Evolutionary conservation across 2,113 vertebrate species (phyloP).

Genomic region (Patagioenas fasciata): DNA sequence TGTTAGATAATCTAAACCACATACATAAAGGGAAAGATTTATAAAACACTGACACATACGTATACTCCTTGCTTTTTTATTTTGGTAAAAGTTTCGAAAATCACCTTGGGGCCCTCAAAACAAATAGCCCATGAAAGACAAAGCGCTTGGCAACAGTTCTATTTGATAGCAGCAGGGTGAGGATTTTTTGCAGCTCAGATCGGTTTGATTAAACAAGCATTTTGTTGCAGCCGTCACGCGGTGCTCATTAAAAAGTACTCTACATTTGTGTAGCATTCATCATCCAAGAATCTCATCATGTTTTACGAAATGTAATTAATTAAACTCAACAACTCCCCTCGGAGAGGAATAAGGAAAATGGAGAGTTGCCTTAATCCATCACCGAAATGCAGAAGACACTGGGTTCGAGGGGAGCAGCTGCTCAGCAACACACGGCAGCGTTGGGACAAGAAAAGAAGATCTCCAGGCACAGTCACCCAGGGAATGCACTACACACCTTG

Average conservation of each 20-base stretch:
- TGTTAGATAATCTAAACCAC: neutral
- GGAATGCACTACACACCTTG: neutral
- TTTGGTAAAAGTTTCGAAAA: constrained; percentile 12
- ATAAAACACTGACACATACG: neutral
- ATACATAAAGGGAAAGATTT: neutral
- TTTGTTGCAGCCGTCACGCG: constrained; percentile 26
- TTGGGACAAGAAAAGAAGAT: neutral
- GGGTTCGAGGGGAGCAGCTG: constrained; percentile 53
- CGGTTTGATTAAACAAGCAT: constrained; percentile 33
- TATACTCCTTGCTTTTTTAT: neutral
- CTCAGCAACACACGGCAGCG: neutral
- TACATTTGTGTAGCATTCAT: constrained; percentile 49
- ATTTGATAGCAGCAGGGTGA: constrained; percentile 30
- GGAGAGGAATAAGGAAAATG: constrained; percentile 50
- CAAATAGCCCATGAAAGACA: constrained; percentile 6
- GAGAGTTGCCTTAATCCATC: constrained; percentile 61
- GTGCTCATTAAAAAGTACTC: constrained; percentile 57
- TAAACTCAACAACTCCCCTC: constrained; percentile 56
- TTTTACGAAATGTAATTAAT: constrained; percentile 65
- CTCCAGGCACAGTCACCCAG: constrained; percentile 41
- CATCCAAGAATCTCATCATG: constrained; percentile 53
- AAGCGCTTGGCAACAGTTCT: neutral
- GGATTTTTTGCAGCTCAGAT: constrained; percentile 25
- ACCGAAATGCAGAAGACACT: constrained; percentile 3
- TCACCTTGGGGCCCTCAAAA: neutral